phyloP scores from a whole-genome alignment of 1,140 invertebrate genomes.

The Paraescarpia echinospica region DNA sequence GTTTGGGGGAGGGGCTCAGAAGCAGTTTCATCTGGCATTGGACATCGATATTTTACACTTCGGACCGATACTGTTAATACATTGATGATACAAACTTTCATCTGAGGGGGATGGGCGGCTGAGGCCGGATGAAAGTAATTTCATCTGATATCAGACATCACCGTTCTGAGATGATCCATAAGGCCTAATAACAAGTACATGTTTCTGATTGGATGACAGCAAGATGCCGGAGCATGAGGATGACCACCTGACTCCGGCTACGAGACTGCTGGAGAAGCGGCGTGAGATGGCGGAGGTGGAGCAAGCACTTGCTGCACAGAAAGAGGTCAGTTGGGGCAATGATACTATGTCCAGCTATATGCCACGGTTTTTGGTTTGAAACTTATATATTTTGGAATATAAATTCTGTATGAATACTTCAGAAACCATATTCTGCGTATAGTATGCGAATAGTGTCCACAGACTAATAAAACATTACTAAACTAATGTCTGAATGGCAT shows the following conservation, averaged over 20 bases:
- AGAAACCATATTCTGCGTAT: not conserved
- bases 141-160: too few species aligned
- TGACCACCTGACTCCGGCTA: slow-evolving; percentile 59
- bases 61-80: too few species aligned
- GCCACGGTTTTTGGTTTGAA: not conserved
- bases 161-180: too few species aligned
- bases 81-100: too few species aligned
- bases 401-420: not conserved
- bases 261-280: slow-evolving; percentile 55
- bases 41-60: too few species aligned
- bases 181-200: not conserved
- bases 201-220: slow-evolving; percentile 34
- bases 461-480: too few species aligned
- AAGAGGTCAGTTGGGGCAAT: slow-evolving; percentile 45
- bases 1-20: too few species aligned
- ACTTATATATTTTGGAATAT: not conserved
- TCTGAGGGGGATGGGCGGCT: too few species aligned
- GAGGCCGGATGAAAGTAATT: too few species aligned
- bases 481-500: too few species aligned
- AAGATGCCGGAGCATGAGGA: slow-evolving; percentile 60
- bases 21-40: too few species aligned
- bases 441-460: too few species aligned
- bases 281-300: slow-evolving; percentile 59
- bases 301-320: slow-evolving; percentile 56
- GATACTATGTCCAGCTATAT: not conserved